Evolutionary conservation across 2,888 invertebrate genomes (phyloP).

Genomic region (Stenodema calcarata): DNA sequence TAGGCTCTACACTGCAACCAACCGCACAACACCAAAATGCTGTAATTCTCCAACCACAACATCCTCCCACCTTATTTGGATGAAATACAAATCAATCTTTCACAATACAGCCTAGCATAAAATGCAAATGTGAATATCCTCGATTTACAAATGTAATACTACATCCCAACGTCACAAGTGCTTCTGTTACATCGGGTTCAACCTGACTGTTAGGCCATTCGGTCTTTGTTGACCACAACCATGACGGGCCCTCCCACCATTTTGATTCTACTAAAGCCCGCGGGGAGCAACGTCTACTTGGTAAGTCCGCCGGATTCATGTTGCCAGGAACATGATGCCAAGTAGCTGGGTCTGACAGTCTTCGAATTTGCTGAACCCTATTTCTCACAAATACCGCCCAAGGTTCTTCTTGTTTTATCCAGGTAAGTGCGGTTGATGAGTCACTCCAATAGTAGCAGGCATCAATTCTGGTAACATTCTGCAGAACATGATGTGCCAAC

Average conservation of each 20-base stretch:
- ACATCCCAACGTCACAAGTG: too few relatives aligned
- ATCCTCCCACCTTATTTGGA: too few relatives aligned
- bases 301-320: conserved; percentile 55
- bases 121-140: too few relatives aligned
- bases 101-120: too few relatives aligned
- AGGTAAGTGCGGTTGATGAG: conserved; percentile 57
- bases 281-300: conserved; percentile 57
- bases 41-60: too few relatives aligned
- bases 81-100: too few relatives aligned
- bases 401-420: conserved; percentile 57
- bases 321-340: conserved; percentile 59
- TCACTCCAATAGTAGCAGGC: conserved; percentile 58
- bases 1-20: too few relatives aligned
- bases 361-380: conserved; percentile 8
- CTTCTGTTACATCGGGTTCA: background rate
- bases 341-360: conserved; percentile 51
- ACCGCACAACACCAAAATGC: too few relatives aligned
- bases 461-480: conserved; percentile 45
- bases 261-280: conserved; percentile 56
- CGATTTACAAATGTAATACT: too few relatives aligned
- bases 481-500: conserved; percentile 51
- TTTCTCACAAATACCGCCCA: conserved; percentile 54
- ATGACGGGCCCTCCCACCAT: conserved; percentile 60
- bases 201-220: conserved; percentile 55
- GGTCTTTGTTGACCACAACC: conserved; percentile 55